phyloP scores from a whole-genome alignment of 1,140 invertebrate species.

The Caenorhabditis briggsae region DNA sequence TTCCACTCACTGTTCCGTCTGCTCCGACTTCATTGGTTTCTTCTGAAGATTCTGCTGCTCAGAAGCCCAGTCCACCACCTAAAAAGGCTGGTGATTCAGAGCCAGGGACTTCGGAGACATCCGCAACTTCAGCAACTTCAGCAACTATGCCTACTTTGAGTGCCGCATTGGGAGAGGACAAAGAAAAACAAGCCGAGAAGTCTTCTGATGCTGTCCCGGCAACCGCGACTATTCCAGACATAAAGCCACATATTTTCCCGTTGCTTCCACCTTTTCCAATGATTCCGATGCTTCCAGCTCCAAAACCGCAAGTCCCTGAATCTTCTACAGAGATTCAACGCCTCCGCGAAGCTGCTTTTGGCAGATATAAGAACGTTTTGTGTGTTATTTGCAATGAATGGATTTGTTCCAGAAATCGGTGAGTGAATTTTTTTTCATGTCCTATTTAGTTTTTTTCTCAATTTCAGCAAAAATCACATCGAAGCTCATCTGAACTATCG shows the following conservation, averaged over 20 bases:
- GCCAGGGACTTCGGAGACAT: background rate
- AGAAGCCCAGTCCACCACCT: background rate
- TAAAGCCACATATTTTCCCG: background rate
- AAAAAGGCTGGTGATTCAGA: background rate
- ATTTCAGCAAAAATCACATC: conserved; percentile 78
- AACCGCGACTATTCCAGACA: background rate
- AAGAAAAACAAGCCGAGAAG: background rate
- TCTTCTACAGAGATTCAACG: conserved; percentile 16
- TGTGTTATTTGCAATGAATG: conserved; percentile 51
- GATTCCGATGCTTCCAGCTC: background rate
- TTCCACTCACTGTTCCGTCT: background rate
- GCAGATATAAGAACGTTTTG: conserved; percentile 37
- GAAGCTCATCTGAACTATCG: conserved; percentile 48
- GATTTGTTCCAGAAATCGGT: conserved; percentile 52
- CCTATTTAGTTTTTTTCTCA: background rate
- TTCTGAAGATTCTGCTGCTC: background rate
- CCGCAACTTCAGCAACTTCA: background rate
- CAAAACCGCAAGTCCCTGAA: background rate
- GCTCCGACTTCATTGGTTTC: background rate
- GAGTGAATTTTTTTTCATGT: background rate
- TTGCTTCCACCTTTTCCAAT: background rate
- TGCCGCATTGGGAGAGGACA: background rate
- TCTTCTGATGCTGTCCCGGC: background rate
- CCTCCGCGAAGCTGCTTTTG: conserved; percentile 32
- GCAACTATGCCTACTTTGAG: background rate